Conservation (phyloP, 1,140 invertebrate species). For the Papilio machaon region DNA sequence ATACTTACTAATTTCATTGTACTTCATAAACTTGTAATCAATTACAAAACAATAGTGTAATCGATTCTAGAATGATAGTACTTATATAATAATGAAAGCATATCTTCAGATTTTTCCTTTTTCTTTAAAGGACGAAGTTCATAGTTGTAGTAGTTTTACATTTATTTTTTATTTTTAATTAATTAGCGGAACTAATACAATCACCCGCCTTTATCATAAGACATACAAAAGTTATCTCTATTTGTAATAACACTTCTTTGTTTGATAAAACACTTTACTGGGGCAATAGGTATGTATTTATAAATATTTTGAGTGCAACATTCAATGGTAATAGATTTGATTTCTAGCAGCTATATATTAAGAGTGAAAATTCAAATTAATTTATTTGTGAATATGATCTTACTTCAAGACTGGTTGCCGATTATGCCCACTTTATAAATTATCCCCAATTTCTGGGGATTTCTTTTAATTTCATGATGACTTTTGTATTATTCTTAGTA, state of each 20-base stretch:
- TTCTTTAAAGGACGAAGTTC: not conserved
- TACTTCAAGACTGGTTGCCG: no score
- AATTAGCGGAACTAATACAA: not conserved
- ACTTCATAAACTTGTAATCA: no score
- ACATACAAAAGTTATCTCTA: not conserved
- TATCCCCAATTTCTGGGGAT: no score
- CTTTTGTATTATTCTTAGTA: no score
- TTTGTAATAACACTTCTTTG: conserved; percentile 8
- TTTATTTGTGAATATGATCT: no score
- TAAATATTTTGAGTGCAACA: not conserved
- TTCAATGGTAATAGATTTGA: not conserved
- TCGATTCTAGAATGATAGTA: no score
- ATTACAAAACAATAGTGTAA: no score
- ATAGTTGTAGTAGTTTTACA: not conserved
- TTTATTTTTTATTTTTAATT: not conserved
- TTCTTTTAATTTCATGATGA: no score
- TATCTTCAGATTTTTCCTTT: not conserved
- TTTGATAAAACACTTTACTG: conserved; percentile 19
- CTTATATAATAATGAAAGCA: not conserved
- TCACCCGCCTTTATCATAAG: conserved; percentile 10
- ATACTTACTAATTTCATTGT: no score
- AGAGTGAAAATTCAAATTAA: no score
- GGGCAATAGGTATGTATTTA: not conserved
- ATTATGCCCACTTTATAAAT: no score
- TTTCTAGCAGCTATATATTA: not conserved